phyloP scores from a whole-genome alignment of 37 sponge, comb jelly and placozoan genomes.

The Diacarnus erythraeanus region DNA sequence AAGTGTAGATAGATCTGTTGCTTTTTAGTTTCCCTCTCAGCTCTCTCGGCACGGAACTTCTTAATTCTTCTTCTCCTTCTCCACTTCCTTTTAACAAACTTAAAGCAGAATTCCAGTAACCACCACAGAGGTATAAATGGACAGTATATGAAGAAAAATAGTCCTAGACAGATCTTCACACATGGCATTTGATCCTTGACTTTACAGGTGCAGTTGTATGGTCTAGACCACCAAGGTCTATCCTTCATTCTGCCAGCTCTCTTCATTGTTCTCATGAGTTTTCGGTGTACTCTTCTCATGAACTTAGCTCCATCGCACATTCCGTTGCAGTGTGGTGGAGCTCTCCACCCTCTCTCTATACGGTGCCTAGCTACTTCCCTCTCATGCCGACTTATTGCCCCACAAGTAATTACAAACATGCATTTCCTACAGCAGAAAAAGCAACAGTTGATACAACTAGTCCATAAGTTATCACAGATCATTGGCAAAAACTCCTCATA shows the following conservation, averaged over 20 bases:
- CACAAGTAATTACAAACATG: not conserved
- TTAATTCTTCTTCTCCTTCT: conserved; percentile 38
- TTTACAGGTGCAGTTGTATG: conserved; percentile 71
- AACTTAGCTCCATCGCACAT: conserved; percentile 69
- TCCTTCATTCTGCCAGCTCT: conserved; percentile 32
- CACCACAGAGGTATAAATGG: conserved; percentile 81
- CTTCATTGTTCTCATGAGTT: conserved; percentile 60
- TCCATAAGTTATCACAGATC: not conserved
- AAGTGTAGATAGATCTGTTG: conserved; percentile 49
- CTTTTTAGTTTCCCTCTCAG: conserved; percentile 14
- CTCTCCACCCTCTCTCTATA: conserved; percentile 16
- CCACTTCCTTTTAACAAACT: conserved; percentile 23
- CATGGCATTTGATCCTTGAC: conserved; percentile 58
- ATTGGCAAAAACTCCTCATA: conserved; percentile 11
- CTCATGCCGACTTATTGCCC: not conserved
- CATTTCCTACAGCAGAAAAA: not conserved
- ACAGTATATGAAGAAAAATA: conserved; percentile 81
- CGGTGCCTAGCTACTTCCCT: not conserved
- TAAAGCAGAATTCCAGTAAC: conserved; percentile 51
- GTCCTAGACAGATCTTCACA: conserved; percentile 49
- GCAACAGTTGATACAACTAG: not conserved
- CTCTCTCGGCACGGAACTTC: conserved; percentile 32
- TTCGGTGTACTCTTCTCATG: conserved; percentile 54
- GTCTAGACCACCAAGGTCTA: conserved; percentile 62
- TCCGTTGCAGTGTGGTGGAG: conserved; percentile 65